Conservation (phyloP, 30 jellyfish, hydroid and myxozoan species). For the Cassiopea andromeda region DNA sequence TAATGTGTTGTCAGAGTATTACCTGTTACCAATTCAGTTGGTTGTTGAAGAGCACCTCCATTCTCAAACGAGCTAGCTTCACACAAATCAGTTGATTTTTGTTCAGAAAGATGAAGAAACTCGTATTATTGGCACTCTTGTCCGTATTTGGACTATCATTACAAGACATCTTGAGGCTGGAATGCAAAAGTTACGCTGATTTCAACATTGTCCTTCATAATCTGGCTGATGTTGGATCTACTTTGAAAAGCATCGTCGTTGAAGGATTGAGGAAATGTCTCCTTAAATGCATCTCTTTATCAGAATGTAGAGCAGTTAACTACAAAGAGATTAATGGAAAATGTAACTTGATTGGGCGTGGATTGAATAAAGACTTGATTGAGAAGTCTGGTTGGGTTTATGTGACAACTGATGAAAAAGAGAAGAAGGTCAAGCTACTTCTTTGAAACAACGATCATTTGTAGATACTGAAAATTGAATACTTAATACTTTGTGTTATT, state of each 20-base stretch:
- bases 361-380: constrained; percentile 7
- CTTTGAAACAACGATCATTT: too few relatives aligned
- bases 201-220: constrained; percentile 6
- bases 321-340: constrained; percentile 4
- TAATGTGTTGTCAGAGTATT: too few relatives aligned
- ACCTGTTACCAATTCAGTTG: too few relatives aligned
- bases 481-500: not conserved
- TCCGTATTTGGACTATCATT: not conserved
- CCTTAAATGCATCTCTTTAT: constrained; percentile 12
- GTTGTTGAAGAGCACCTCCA: too few relatives aligned
- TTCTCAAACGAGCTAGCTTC: too few relatives aligned
- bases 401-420: constrained; percentile 7
- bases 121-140: not conserved
- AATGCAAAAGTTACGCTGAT: constrained; percentile 13
- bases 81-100: too few relatives aligned
- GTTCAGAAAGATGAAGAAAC: not conserved
- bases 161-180: constrained; percentile 5
- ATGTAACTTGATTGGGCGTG: constrained; percentile 24
- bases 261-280: constrained; percentile 23
- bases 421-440: constrained; percentile 17
- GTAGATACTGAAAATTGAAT: too few relatives aligned
- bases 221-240: not conserved
- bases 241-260: constrained; percentile 1
- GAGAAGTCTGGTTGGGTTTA: constrained; percentile 22
- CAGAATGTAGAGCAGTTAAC: constrained; percentile 19